A percentile compares a stretch with the other conserved stretches of the same genome.
phyloP scores from a whole-genome alignment of 2,888 invertebrate species.

The Smittia sp. region DNA sequence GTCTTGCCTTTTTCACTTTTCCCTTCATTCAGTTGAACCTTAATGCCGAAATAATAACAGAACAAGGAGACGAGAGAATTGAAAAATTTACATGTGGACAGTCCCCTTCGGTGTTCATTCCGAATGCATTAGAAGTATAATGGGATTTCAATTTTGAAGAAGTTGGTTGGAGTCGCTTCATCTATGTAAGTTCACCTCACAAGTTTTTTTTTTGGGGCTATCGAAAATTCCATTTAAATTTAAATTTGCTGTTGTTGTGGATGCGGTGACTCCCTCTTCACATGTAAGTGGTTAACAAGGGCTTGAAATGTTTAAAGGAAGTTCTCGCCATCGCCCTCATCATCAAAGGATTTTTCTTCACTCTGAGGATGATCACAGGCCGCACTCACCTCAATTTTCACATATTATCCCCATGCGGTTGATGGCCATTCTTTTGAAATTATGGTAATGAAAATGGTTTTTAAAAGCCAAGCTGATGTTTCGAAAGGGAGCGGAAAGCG shows the following conservation, averaged over 20 bases:
- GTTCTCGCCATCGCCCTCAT: not conserved
- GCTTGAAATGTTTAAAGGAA: not conserved
- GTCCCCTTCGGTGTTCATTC: conserved; percentile 11
- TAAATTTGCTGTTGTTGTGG: conserved; percentile 7
- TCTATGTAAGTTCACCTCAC: not conserved
- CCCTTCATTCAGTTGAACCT: not conserved
- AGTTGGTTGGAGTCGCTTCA: not conserved
- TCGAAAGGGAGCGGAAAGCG: too few relatives aligned
- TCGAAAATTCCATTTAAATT: conserved; percentile 23
- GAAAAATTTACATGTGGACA: not conserved
- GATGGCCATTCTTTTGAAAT: conserved; percentile 3
- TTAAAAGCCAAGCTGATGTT: not conserved
- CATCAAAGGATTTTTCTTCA: not conserved
- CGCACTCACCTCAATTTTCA: conserved; percentile 4
- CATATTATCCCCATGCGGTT: not conserved
- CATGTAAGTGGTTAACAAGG: not conserved
- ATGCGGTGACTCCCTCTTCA: not conserved
- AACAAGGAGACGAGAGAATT: not conserved
- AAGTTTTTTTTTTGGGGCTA: conserved; percentile 17
- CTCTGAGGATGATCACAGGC: not conserved
- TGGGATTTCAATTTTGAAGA: not conserved
- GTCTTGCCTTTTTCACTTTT: not conserved
- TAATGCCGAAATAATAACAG: not conserved
- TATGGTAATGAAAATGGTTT: not conserved
- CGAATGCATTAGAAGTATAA: conserved; percentile 7